Base-by-base conservation (phyloP, 2,888 invertebrate species). In the Eilema sororculum region DNA sequence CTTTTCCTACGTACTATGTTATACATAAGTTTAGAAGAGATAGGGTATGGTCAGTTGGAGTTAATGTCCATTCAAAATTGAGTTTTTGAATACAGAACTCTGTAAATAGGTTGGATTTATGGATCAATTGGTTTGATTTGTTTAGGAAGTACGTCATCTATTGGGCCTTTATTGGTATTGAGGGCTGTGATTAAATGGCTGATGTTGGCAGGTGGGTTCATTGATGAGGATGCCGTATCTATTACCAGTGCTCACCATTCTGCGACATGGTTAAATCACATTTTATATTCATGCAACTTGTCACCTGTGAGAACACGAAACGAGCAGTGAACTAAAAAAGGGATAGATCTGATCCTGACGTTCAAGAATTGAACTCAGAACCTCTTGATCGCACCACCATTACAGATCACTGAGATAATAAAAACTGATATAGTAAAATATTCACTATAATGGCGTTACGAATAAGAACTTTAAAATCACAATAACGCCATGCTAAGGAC, bases 1-100 rank as follows among this genome's bases (percentile, higher is more conserved):
- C 68, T 13, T 65, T 65, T 71, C 37, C 30, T 37, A 13, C 64
- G 12, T 56, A n/a, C 24, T 41, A 20, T 41, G 13, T 30, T 59
- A 37, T 22, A 46, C 1, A 24, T 64, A 22, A 20, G 71, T 57
- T 41, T 41, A 56, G 72, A 41, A 22, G 69, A 73, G 82, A 72
- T 9, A 52, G 24, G 2, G 37, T 2, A 6, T 37, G 62, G 76
- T 74, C 71, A 72, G 68, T 69, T 63, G 28, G 46, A 65, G 52
- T 22, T 33, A 28, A 68, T 66, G 65, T 60, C 28, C 22, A 25
- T 62, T 22, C 52, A 52, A 52, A 52, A 52, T n/a, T 52, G 52
- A 52, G 52, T 52, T 52, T 52, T 52, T 52, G 52, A 52, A 52
- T 52, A 52, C 2, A 52, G n/a, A 52, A 52, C 46, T 46, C 46